phyloP scores from a whole-genome alignment of 2,113 vertebrate genomes.

The Ellobius talpinus region DNA sequence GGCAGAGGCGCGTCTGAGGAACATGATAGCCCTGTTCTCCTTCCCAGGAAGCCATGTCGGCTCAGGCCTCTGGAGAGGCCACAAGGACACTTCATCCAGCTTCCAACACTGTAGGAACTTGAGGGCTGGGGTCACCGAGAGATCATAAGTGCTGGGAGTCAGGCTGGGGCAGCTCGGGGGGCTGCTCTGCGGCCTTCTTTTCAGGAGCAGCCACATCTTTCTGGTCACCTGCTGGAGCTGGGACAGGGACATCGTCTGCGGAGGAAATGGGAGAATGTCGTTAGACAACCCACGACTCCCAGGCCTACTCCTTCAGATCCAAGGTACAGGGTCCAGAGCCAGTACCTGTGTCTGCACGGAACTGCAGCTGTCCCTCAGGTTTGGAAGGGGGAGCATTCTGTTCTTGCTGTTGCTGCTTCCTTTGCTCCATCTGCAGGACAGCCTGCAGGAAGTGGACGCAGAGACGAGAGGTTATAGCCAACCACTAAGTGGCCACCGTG shows the following conservation, averaged over 20 bases:
- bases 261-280: background rate
- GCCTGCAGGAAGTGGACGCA: conserved; percentile 82
- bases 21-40: background rate
- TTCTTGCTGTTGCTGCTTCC: conserved; percentile 86
- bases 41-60: background rate
- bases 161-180: background rate
- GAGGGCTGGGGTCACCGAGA: background rate
- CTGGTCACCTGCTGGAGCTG: conserved; percentile 69
- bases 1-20: background rate
- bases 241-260: conserved; percentile 73
- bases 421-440: conserved; percentile 93
- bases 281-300: background rate
- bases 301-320: background rate
- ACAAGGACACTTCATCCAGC: background rate
- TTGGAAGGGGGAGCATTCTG: conserved; percentile 75
- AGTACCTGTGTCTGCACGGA: conserved; percentile 81
- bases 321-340: background rate
- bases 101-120: background rate
- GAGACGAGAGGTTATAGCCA: background rate
- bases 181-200: conserved; percentile 63
- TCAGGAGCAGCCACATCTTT: conserved; percentile 55
- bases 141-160: conserved; percentile 68
- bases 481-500: background rate
- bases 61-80: background rate
- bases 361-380: conserved; percentile 88